Evolutionary conservation across 2,113 vertebrate genomes (phyloP).

Genomic region (Zosterops hypoxanthus): DNA sequence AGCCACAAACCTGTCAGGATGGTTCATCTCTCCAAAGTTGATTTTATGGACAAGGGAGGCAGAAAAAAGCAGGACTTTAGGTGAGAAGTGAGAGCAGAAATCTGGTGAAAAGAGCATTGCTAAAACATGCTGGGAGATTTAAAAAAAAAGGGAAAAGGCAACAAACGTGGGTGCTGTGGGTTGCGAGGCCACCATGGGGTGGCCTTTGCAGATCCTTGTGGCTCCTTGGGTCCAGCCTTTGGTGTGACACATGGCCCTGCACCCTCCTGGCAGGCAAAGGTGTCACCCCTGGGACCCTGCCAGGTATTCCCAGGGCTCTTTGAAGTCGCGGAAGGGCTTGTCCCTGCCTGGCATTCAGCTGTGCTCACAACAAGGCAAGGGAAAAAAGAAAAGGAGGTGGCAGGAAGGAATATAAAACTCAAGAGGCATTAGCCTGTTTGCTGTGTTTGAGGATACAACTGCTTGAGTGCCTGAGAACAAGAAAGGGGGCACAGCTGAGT

Average conservation of each 20-base stretch:
- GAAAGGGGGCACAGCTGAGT: background rate
- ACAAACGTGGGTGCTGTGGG: fast-evolving
- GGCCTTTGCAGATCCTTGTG: background rate
- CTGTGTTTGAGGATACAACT: slow-evolving; percentile 30
- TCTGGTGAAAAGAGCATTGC: background rate
- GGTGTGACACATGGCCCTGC: fast-evolving
- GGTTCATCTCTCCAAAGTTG: fast-evolving
- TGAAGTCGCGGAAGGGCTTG: background rate
- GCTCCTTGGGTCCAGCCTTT: background rate
- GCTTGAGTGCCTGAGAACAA: slow-evolving; percentile 56
- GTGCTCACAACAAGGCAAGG: background rate
- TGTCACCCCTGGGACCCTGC: fast-evolving
- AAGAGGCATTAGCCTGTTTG: slow-evolving; percentile 56
- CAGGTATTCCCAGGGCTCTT: background rate
- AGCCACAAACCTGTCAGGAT: fast-evolving
- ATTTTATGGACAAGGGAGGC: background rate
- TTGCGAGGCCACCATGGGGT: fast-evolving
- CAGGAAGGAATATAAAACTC: slow-evolving; percentile 45
- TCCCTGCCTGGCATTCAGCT: background rate
- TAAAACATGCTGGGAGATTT: background rate
- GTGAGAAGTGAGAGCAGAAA: background rate
- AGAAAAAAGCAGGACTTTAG: background rate
- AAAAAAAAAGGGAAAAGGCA: background rate
- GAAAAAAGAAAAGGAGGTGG: background rate
- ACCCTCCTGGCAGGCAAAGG: background rate